These are phyloP conservation scores for Typhlichthys eigenmanni DNA, from an alignment of 2,797 vertebrate species.

Conservation along the genomic window DNA sequence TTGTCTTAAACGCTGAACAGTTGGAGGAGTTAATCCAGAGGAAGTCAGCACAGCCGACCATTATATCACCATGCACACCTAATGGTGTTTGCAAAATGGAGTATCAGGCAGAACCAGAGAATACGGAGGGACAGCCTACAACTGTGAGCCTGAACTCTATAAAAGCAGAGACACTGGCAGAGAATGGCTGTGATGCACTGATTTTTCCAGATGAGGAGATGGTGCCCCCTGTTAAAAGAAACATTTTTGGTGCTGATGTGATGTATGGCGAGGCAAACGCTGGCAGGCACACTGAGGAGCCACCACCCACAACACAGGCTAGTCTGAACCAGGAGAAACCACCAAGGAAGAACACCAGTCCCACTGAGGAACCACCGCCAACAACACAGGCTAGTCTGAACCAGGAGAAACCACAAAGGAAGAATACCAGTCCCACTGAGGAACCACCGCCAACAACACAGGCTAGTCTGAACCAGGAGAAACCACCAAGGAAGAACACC, in stretches of 20 bases:
- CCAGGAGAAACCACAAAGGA: slow-evolving; percentile 58
- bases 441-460: not conserved
- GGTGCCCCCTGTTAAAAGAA: slow-evolving; percentile 56
- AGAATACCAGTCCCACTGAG: slow-evolving; percentile 59
- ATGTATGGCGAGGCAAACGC: slow-evolving; percentile 69
- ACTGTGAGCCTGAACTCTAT: slow-evolving; percentile 70
- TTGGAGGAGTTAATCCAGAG: slow-evolving; percentile 81
- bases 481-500: slow-evolving; percentile 57
- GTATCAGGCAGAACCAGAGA: slow-evolving; percentile 67
- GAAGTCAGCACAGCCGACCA: slow-evolving; percentile 69
- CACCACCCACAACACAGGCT: slow-evolving; percentile 21
- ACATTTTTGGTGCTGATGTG: slow-evolving; percentile 68
- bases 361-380: not conserved
- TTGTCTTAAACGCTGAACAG: slow-evolving; percentile 79
- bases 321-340: slow-evolving; percentile 53
- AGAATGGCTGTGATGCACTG: slow-evolving; percentile 43
- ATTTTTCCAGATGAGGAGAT: slow-evolving; percentile 56
- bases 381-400: slow-evolving; percentile 32
- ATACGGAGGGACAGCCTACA: slow-evolving; percentile 45
- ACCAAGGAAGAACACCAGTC: slow-evolving; percentile 54
- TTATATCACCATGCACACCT: slow-evolving; percentile 44
- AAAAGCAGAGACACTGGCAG: slow-evolving; percentile 47
- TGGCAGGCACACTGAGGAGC: slow-evolving; percentile 53
- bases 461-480: slow-evolving; percentile 46
- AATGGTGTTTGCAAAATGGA: slow-evolving; percentile 74